A percentile compares a stretch with the other conserved stretches of the same genome.
phyloP scores from a whole-genome alignment of 2,113 vertebrate species.

The Crocuta crocuta region DNA sequence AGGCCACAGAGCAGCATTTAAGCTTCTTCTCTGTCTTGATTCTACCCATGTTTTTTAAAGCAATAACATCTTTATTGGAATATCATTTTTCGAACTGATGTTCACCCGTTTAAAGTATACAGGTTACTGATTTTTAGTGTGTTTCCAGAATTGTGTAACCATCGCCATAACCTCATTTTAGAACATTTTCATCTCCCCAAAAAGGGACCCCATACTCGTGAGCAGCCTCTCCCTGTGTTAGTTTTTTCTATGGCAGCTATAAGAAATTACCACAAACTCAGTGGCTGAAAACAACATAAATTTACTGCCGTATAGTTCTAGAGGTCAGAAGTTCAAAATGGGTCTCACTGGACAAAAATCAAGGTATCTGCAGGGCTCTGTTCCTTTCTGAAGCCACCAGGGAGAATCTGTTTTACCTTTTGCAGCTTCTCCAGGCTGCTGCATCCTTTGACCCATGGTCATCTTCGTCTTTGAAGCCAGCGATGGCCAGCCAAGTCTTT shows the following conservation, averaged over 20 bases:
- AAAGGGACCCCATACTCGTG: neutral
- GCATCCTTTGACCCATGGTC: neutral
- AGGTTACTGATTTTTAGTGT: neutral
- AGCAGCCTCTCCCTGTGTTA: neutral
- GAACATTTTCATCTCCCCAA: neutral
- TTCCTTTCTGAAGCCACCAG: neutral
- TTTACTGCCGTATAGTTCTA: neutral
- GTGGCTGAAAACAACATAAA: neutral
- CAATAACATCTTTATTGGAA: neutral
- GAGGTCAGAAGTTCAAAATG: neutral
- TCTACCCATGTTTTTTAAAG: neutral
- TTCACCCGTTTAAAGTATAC: neutral
- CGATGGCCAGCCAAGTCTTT: neutral
- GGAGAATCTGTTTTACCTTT: neutral
- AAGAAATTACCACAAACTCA: neutral
- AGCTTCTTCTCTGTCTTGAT: neutral
- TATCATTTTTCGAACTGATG: neutral
- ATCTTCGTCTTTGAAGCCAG: neutral
- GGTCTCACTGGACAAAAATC: neutral
- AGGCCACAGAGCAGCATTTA: neutral
- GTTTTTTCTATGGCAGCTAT: neutral
- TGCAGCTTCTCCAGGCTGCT: neutral
- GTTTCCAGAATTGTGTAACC: neutral
- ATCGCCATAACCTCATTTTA: neutral
- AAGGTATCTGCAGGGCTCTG: neutral